Evolutionary conservation across 2,797 vertebrate genomes (phyloP), one percentile per base, ranked within the genome.

Genomic region (Acanthis flammea): DNA sequence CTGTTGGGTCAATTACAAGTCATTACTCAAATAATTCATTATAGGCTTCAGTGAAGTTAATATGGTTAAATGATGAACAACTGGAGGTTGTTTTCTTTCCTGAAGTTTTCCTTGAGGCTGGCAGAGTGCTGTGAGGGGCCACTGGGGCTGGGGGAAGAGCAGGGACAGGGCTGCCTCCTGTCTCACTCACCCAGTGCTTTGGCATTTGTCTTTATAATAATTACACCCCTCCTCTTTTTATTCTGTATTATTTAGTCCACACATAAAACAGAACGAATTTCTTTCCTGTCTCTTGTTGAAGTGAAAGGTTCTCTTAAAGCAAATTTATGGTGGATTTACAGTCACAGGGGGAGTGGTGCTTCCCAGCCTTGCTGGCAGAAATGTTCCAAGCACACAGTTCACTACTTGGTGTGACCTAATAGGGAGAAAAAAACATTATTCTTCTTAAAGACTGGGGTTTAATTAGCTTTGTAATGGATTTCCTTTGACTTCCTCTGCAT

Each of bases 381-480:
- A 78, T 75, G 75, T 94, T 97, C 94, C 88, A 94, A 93, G 94
- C 87, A 89, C 91, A 79, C 75, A 94, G 94, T 81, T 97, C 92
- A 79, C 75, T 96, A 58, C 68, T 97, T 96, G 86, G 93, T 95
- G 90, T 96, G 95, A 97, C 94, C 94, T 96, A 96, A 96, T 45
- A 96, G 97, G 88, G 91, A 97, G 91, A 96, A 96, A 95, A 88
- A 14, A 12, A 51, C 91, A 91, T 94, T 96, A 93, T 90, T 97
- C 95, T 97, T 97, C 90, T 73, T 96, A 86, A 97, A 95, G 95
- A 93, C 65, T 94, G 81, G 91, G 62, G 55, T 98, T 97, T 98
- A 97, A 98, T 98, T 98, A 97, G 96, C 97, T 97, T 95, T 97
- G 80, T 97, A 97, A 96, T 98, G 96, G 96, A 95, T 94, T 95